Evolutionary conservation across 2,888 invertebrate genomes (phyloP), one percentile per base, ranked within the genome.

Genomic region (Erebia ligea): DNA sequence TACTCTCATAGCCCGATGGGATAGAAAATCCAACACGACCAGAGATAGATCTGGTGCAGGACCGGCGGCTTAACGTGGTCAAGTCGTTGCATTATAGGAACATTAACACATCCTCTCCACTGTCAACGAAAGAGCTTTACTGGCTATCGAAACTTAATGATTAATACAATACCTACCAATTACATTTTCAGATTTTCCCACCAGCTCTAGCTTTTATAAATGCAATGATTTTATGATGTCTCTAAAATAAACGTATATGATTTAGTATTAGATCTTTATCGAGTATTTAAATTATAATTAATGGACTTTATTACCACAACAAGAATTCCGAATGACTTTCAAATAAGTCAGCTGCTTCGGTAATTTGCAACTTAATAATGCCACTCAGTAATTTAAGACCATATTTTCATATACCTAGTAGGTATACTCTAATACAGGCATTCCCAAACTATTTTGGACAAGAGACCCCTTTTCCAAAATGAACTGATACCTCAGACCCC

Each of bases 291-390:
- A 62, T 62, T 62, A 62, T 62, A 62, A 62, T 62, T 62, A 48
- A 62, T 62, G 62, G 62, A 62, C 62, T 62, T 48, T 62, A 62
- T 62, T 62, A 62, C 13, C 45, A 62, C 62, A 48, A 48, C 62
- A 62, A 62, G 62, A 62, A 62, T 62, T 45, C 48, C 45, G 62
- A 62, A 62, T 62, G 62, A 62, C 62, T 62, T 48, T 62, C 62
- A 62, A 62, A 62, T 62, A 62, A 62, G 62, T 48, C 62, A 15
- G 48, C 48, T 62, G 62, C 48, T 48, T 21, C 62, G 62, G 21
- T 62, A 62, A 45, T 21, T 48, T 62, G 62, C 62, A 62, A 62
- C 15, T 48, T 61, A 42, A 61, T 61, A 62, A 62, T 48, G 62
- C 62, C 6, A 34, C 34, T 34, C 34, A 62, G 62, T 11, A 62